These are phyloP conservation scores for Montipora efflorescens DNA, from an alignment of 64 coral and sea anemone species.

Conservation along the genomic window DNA sequence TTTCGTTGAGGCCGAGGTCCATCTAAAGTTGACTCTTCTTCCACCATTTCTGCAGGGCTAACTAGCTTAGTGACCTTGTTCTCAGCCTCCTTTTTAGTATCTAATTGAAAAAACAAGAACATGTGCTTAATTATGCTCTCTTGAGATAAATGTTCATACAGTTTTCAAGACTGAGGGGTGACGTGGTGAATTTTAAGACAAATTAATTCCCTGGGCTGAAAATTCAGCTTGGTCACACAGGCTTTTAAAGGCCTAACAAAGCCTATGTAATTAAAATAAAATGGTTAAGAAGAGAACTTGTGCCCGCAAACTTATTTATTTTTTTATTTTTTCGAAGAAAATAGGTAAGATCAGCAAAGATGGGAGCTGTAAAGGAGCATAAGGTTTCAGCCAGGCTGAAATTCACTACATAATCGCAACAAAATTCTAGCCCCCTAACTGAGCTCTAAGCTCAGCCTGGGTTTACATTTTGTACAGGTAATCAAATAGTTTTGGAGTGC, in stretches of 20 bases:
- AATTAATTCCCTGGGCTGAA: not conserved
- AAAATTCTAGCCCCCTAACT: not conserved
- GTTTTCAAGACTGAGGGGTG: not conserved
- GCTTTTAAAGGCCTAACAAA: not conserved
- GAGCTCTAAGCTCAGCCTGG: not conserved
- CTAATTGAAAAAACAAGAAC: conserved; percentile 22
- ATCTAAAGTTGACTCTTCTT: conserved; percentile 25
- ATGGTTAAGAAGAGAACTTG: not conserved
- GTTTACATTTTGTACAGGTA: not conserved
- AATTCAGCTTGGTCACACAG: not conserved
- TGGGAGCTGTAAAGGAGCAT: not conserved
- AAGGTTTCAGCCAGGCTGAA: not conserved
- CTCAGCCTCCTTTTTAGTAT: conserved; percentile 37
- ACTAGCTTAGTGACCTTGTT: conserved; percentile 39
- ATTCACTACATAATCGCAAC: not conserved
- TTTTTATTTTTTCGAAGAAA: not conserved
- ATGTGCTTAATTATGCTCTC: conserved; percentile 1
- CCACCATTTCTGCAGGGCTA: conserved; percentile 3
- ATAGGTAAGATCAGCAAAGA: not conserved
- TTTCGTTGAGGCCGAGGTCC: conserved; percentile 13
- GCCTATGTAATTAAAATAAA: not conserved
- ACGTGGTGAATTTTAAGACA: not conserved
- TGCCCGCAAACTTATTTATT: not conserved
- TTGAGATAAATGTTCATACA: not conserved
- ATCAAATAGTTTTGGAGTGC: not conserved